Evolutionary conservation across 2,113 vertebrate species (phyloP).

Genomic region (Macquaria australasica): DNA sequence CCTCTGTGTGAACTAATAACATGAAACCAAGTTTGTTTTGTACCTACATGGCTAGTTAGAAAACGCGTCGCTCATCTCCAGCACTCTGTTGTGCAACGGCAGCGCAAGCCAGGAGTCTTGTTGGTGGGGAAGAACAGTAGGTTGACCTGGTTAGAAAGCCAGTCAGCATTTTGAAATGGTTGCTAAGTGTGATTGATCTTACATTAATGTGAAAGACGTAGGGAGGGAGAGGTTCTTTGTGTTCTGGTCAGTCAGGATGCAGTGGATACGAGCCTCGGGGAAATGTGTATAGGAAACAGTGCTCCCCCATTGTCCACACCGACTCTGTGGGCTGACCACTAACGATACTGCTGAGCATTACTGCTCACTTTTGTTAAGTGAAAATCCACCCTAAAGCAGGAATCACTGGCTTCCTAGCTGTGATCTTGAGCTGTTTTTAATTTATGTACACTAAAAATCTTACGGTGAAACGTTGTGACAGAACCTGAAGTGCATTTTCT

Average conservation of each 20-base stretch:
- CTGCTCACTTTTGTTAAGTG: conserved; percentile 19
- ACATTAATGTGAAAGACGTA: conserved; percentile 19
- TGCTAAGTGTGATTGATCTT: conserved; percentile 32
- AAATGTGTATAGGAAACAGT: conserved; percentile 35
- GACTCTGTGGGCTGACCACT: conserved; percentile 28
- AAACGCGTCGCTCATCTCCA: conserved; percentile 21
- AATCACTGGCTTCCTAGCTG: neutral
- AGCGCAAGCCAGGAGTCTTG: neutral
- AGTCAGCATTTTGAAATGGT: conserved; percentile 16
- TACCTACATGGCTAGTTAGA: conserved; percentile 18
- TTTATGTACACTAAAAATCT: neutral
- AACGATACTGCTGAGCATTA: conserved; percentile 25
- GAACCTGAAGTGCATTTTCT: conserved; percentile 20
- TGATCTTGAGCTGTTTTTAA: neutral
- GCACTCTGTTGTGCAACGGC: neutral
- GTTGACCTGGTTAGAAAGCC: conserved; percentile 35
- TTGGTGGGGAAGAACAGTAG: neutral
- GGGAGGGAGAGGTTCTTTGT: conserved; percentile 23
- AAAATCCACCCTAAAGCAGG: conserved; percentile 46
- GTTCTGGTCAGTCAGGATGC: conserved; percentile 17
- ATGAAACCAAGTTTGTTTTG: conserved; percentile 43
- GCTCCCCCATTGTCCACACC: conserved; percentile 6
- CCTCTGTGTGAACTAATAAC: conserved; percentile 49
- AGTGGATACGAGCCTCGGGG: conserved; percentile 9
- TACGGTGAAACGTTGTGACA: neutral